phyloP scores from a whole-genome alignment of 2,888 invertebrate genomes.

The Hydraecia micacea region DNA sequence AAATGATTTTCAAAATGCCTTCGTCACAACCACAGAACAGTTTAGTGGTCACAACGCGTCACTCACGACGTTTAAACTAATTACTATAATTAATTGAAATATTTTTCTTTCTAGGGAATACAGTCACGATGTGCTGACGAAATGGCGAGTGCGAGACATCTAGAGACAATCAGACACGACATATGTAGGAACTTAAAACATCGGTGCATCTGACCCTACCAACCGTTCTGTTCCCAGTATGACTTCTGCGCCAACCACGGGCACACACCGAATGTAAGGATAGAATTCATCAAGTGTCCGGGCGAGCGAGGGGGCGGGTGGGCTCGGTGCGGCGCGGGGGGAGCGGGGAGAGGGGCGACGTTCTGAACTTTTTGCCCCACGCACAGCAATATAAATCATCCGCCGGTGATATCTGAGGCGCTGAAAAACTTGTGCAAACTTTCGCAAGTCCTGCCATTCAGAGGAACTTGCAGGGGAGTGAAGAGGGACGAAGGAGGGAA shows the following conservation, averaged over 20 bases:
- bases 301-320: conserved; percentile 3
- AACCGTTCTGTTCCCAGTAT: not conserved
- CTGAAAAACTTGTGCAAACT: conserved; percentile 67
- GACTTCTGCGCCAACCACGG: not conserved
- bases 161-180: not conserved
- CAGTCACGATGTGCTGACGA: not conserved
- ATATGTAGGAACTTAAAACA: not conserved
- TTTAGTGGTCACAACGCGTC: not conserved
- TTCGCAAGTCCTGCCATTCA: conserved; percentile 54
- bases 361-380: conserved; percentile 67
- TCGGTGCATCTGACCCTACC: not conserved
- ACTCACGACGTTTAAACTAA: not conserved
- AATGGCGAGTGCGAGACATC: not conserved
- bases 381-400: conserved; percentile 71
- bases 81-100: not conserved
- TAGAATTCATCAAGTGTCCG: conserved; percentile 63
- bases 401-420: conserved; percentile 68
- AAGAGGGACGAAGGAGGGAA: not conserved
- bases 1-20: not conserved
- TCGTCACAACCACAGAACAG: too few relatives aligned
- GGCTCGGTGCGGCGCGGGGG: not conserved
- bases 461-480: conserved; percentile 8
- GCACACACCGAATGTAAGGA: conserved; percentile 30
- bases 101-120: not conserved
- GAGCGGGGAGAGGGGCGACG: not conserved